These are phyloP conservation scores for Hylaeus anthracinus DNA, from an alignment of 1,140 invertebrate genomes.

Conservation along the genomic window DNA sequence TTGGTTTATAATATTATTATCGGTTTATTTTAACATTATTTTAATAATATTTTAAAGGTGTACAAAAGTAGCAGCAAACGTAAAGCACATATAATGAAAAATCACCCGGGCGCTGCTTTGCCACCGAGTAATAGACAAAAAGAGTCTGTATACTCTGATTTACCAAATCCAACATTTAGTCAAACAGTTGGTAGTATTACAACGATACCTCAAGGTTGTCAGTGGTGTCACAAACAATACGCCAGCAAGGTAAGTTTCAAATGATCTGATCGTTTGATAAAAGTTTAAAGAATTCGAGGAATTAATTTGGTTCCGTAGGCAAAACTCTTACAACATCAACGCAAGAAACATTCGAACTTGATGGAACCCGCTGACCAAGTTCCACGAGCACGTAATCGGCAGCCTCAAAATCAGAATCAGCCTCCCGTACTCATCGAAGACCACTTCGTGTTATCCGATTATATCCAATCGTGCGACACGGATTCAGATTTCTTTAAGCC, in stretches of 20 bases:
- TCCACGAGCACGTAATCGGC: conserved; percentile 75
- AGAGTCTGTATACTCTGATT: conserved; percentile 79
- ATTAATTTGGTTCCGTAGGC: conserved; percentile 74
- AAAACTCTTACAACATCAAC: conserved; percentile 90
- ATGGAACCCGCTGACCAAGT: conserved; percentile 79
- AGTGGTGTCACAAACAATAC: conserved; percentile 93
- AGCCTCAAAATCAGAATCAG: conserved; percentile 74
- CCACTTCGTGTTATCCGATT: conserved; percentile 71
- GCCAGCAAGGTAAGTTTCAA: conserved; percentile 83
- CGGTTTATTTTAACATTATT: not conserved
- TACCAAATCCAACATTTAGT: conserved; percentile 85
- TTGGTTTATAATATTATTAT: not conserved
- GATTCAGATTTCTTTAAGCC: conserved; percentile 68
- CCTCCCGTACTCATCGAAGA: conserved; percentile 62
- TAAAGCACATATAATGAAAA: conserved; percentile 92
- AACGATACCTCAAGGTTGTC: conserved; percentile 88
- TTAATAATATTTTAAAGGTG: conserved; percentile 76
- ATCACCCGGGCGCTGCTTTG: conserved; percentile 89
- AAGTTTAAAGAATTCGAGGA: not conserved
- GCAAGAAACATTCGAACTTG: conserved; percentile 86
- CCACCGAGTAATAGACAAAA: conserved; percentile 84
- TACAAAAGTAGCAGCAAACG: conserved; percentile 93
- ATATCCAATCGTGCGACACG: conserved; percentile 62
- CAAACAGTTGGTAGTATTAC: conserved; percentile 88
- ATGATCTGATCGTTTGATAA: not conserved